These are phyloP conservation scores for Drosophila novamexicana DNA, from an alignment of 1,140 invertebrate species.

Conservation along the genomic window DNA sequence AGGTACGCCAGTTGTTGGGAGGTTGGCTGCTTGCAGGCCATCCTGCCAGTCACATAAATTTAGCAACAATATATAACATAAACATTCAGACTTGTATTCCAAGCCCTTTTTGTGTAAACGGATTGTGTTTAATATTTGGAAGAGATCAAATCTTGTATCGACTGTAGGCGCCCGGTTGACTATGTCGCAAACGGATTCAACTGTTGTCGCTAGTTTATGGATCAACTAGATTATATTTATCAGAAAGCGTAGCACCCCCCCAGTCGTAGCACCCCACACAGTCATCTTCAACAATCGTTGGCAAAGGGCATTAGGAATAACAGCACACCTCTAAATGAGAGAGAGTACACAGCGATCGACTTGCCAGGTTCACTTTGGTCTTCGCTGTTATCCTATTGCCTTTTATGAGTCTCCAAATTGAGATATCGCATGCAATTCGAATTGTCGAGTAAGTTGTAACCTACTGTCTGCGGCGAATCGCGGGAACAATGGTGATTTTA, in stretches of 20 bases:
- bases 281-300: no score
- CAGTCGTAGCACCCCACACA: no score
- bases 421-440: conserved; percentile 67
- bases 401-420: conserved; percentile 73
- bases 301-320: no score
- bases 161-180: conserved; percentile 5
- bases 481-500: conserved; percentile 51
- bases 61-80: conserved; percentile 7
- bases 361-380: not conserved
- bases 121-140: not conserved
- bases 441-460: conserved; percentile 64
- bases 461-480: conserved; percentile 33
- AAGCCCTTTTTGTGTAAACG: not conserved
- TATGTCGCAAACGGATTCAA: not conserved
- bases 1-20: conserved; percentile 62
- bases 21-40: conserved; percentile 42
- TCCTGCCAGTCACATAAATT: conserved; percentile 25
- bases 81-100: conserved; percentile 13
- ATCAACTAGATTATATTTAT: no score
- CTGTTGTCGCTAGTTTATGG: no score
- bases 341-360: not conserved
- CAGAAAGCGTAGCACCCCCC: no score
- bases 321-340: no score
- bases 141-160: not conserved
- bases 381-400: conserved; percentile 33